phyloP scores from a whole-genome alignment of 2,888 invertebrate species.

The Aphodius sticticus region DNA sequence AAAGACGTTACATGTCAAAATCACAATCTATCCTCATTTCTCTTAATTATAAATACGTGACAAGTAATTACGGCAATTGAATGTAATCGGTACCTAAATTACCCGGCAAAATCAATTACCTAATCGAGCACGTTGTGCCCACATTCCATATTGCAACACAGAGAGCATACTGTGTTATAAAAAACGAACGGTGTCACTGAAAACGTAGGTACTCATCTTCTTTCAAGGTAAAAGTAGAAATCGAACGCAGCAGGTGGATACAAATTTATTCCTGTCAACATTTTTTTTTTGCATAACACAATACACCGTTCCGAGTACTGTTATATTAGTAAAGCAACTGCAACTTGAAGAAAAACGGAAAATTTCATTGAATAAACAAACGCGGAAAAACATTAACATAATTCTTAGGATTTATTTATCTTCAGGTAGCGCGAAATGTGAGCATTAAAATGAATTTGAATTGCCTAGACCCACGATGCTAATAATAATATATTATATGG shows the following conservation, averaged over 20 bases:
- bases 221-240: not conserved
- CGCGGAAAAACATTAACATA: not conserved
- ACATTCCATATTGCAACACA: conserved; percentile 4
- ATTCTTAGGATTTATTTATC: not conserved
- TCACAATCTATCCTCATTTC: too few relatives aligned
- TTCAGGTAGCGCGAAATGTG: not conserved
- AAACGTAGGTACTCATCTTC: not conserved
- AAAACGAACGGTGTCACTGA: not conserved
- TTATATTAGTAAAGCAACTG: not conserved
- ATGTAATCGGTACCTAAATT: not conserved
- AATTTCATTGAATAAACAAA: not conserved
- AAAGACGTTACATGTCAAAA: too few relatives aligned
- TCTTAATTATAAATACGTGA: not conserved
- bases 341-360: not conserved
- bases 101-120: not conserved
- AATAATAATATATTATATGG: not conserved
- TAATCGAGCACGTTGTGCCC: not conserved
- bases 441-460: not conserved
- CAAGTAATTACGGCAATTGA: not conserved
- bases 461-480: not conserved
- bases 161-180: not conserved
- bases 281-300: not conserved
- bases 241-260: not conserved
- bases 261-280: not conserved
- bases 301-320: not conserved